Percentiles rank a stretch among this genome's conserved stretches.
These are phyloP conservation scores for Melanerpes formicivorus DNA, from an alignment of 2,113 vertebrate genomes.

Conservation along the genomic window DNA sequence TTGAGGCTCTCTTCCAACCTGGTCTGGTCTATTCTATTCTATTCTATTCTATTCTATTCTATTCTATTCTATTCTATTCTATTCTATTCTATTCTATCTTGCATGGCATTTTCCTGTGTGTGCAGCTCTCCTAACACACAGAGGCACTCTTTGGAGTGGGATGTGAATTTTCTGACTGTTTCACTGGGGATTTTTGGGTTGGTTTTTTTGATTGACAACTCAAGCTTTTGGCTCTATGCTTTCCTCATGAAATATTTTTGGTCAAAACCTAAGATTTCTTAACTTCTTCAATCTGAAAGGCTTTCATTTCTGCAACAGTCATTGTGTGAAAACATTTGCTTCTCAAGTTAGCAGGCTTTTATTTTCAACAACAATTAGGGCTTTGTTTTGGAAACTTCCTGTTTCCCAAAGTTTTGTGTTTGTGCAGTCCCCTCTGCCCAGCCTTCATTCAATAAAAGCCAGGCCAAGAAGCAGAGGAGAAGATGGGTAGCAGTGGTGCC, in stretches of 20 bases:
- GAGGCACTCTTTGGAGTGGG: not conserved
- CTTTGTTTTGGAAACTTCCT: slow-evolving; percentile 28
- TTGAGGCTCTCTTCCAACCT: no score
- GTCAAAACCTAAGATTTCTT: not conserved
- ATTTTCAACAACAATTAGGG: not conserved
- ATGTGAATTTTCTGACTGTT: not conserved
- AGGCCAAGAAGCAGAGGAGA: not conserved
- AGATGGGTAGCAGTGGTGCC: not conserved
- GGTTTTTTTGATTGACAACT: not conserved
- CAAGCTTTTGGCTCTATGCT: not conserved
- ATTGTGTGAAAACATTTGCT: not conserved
- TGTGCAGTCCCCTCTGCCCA: not conserved
- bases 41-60: no score
- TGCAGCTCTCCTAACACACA: not conserved
- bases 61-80: no score
- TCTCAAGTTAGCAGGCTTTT: not conserved
- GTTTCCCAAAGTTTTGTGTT: not conserved
- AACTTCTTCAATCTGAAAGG: not conserved
- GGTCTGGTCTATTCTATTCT: no score
- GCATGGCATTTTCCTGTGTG: not conserved
- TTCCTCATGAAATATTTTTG: not conserved
- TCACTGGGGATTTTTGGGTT: not conserved
- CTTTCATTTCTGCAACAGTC: not conserved
- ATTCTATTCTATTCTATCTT: not conserved
- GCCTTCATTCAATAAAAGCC: not conserved